Percentiles rank a stretch among this genome's conserved stretches.
Evolutionary conservation across 2,797 vertebrate genomes (phyloP).

Genomic region (Coreius guichenoti): DNA sequence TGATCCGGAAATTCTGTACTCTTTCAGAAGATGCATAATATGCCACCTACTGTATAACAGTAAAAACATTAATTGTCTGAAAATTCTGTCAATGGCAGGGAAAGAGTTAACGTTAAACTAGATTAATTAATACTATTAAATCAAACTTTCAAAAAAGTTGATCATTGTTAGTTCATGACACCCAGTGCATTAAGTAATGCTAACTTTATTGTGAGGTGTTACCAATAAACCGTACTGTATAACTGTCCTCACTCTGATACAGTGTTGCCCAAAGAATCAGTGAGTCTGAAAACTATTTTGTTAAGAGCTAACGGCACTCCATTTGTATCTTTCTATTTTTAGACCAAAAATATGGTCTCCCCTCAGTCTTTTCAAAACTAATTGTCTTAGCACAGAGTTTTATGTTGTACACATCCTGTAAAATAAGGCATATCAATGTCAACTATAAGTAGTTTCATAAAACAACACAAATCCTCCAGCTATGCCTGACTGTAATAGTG

Average conservation of each 20-base stretch:
- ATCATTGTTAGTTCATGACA: neutral
- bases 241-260: neutral
- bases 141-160: neutral
- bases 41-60: too few species aligned
- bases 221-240: neutral
- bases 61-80: neutral
- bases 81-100: neutral
- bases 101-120: neutral
- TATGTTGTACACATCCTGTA: neutral
- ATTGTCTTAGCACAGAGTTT: neutral
- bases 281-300: neutral
- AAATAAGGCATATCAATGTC: constrained; percentile 1
- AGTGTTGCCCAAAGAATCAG: neutral
- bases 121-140: neutral
- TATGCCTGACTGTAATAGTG: neutral
- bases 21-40: too few species aligned
- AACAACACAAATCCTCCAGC: constrained; percentile 16
- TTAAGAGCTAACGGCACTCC: neutral
- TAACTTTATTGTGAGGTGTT: neutral
- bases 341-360: neutral
- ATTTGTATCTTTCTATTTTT: neutral
- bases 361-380: neutral
- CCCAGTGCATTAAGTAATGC: neutral
- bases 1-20: too few species aligned
- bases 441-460: constrained; percentile 11